phyloP scores from a whole-genome alignment of 2,888 invertebrate genomes.

The Conomelus anceps region DNA sequence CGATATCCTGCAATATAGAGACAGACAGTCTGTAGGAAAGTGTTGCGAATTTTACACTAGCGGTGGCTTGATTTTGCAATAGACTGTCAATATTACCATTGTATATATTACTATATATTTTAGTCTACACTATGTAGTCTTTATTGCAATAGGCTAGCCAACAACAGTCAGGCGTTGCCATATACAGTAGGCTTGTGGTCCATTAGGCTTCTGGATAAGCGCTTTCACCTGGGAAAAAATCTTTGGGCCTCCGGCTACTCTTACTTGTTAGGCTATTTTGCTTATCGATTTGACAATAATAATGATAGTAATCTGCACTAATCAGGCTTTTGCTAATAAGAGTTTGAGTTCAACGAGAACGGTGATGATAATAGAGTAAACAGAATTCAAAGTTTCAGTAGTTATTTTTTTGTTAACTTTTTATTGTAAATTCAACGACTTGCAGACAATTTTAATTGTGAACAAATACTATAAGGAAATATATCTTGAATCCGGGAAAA shows the following conservation, averaged over 20 bases:
- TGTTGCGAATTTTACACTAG: too few species aligned
- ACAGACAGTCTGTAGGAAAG: background rate
- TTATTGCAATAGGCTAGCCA: background rate
- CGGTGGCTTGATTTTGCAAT: background rate
- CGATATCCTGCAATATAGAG: background rate
- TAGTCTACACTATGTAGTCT: too few species aligned
- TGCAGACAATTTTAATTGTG: too few species aligned
- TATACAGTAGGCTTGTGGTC: background rate
- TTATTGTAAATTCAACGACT: too few species aligned
- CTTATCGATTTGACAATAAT: background rate
- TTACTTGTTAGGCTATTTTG: background rate
- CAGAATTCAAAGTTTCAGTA: too few species aligned
- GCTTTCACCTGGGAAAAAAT: background rate
- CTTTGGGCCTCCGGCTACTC: background rate
- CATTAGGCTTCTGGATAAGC: background rate
- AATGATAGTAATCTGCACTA: background rate
- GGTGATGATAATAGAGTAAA: too few species aligned
- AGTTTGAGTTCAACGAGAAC: too few species aligned
- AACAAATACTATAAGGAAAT: too few species aligned
- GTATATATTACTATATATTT: too few species aligned
- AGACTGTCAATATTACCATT: too few species aligned
- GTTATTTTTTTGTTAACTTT: too few species aligned
- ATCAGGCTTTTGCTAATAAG: background rate
- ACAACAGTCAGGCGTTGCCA: background rate
- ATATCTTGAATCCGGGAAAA: too few species aligned